Conservation (phyloP, 2,797 vertebrate species). For the Gallinago nigripennis region DNA sequence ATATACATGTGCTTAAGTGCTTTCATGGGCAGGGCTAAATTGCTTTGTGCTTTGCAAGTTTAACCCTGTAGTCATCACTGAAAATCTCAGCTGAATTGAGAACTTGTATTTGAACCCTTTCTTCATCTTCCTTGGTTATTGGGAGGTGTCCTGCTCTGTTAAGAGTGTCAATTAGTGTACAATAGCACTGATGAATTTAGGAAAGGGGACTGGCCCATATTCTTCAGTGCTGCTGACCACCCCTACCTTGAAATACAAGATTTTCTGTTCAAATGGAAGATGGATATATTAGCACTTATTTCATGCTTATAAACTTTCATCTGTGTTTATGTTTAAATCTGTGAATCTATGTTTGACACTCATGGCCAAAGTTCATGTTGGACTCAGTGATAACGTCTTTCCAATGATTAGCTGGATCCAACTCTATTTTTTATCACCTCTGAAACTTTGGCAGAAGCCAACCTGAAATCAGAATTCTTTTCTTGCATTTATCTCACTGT, state of each 20-base stretch:
- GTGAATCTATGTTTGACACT: not conserved
- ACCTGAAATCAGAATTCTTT: not conserved
- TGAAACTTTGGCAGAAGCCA: not conserved
- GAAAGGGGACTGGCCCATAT: rapidly evolving
- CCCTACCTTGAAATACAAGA: not conserved
- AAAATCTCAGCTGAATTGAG: not conserved
- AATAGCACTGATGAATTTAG: not conserved
- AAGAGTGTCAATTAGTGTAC: not conserved
- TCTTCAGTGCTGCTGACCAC: not conserved
- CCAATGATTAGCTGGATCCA: not conserved
- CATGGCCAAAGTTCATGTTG: not conserved
- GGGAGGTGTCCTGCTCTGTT: not conserved
- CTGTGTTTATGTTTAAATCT: not conserved
- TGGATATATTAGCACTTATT: not conserved
- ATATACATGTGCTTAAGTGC: not conserved
- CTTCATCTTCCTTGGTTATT: not conserved
- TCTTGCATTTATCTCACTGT: not conserved
- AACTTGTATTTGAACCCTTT: not conserved
- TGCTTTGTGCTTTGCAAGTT: not conserved
- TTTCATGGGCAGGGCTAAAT: not conserved
- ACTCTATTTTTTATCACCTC: not conserved
- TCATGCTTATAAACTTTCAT: not conserved
- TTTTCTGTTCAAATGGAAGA: not conserved
- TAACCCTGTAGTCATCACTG: not conserved
- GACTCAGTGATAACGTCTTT: not conserved